Evolutionary conservation across 1,140 invertebrate genomes (phyloP).

Genomic region (Drosophila busckii): DNA sequence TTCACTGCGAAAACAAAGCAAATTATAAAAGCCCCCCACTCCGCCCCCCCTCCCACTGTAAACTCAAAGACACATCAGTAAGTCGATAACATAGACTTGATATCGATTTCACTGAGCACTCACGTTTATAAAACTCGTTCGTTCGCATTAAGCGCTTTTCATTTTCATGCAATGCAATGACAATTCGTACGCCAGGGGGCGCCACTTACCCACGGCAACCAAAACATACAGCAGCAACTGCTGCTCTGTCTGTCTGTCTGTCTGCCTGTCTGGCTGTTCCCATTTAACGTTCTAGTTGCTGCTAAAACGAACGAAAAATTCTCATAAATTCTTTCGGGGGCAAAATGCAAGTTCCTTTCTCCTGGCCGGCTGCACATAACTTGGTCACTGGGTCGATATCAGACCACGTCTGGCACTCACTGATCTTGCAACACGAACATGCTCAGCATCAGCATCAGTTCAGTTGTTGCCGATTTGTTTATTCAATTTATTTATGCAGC

Average conservation of each 20-base stretch:
- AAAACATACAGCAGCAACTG: constrained; percentile 10
- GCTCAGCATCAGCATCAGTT: constrained; percentile 17
- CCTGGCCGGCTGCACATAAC: constrained; percentile 47
- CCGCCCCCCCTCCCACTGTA: neutral
- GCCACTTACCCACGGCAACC: constrained; percentile 21
- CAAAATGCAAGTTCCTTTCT: constrained; percentile 60
- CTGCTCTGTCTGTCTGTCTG: neutral
- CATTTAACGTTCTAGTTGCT: constrained; percentile 38
- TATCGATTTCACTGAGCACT: constrained; percentile 65
- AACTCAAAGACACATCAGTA: constrained; percentile 3
- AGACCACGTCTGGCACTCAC: constrained; percentile 44
- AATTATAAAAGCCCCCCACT: constrained; percentile 29
- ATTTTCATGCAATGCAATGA: constrained; percentile 66
- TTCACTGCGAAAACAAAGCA: constrained; percentile 55
- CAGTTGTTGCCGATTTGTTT: constrained; percentile 20
- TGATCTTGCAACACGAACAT: constrained; percentile 54
- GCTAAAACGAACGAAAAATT: constrained; percentile 33
- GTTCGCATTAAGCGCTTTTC: constrained; percentile 60
- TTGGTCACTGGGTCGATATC: constrained; percentile 68
- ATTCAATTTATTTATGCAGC: constrained; percentile 61
- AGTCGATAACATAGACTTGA: constrained; percentile 37
- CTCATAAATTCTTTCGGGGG: constrained; percentile 60
- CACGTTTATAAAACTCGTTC: constrained; percentile 52
- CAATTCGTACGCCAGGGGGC: constrained; percentile 46
- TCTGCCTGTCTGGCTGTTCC: constrained; percentile 7